Evolutionary conservation across 2,797 vertebrate genomes (phyloP).

Genomic region (Sebastes vulpes): DNA sequence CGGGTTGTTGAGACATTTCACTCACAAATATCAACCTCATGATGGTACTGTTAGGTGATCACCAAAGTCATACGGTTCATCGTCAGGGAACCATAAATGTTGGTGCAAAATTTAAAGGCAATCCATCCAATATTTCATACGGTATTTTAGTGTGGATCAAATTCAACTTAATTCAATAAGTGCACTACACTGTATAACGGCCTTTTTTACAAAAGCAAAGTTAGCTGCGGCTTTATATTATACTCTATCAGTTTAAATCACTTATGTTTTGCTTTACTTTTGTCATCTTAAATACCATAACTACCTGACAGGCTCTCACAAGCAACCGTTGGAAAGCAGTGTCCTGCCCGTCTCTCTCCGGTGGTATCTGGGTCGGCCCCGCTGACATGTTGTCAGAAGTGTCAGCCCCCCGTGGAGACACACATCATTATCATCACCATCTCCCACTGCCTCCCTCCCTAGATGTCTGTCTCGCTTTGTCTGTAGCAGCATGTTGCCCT

Average conservation of each 20-base stretch:
- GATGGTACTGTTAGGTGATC: too few relatives aligned
- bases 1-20: background rate
- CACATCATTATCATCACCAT: conserved; percentile 72
- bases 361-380: conserved; percentile 56
- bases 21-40: background rate
- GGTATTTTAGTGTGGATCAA: background rate
- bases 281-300: background rate
- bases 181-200: background rate
- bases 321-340: conserved; percentile 2
- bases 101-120: background rate
- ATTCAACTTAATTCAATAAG: background rate
- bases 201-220: background rate
- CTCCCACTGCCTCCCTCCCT: conserved; percentile 48
- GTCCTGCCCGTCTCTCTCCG: conserved; percentile 35
- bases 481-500: conserved; percentile 51
- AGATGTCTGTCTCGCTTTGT: conserved; percentile 58
- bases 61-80: background rate
- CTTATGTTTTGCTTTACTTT: background rate
- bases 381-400: conserved; percentile 72
- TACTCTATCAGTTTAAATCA: background rate
- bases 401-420: conserved; percentile 59
- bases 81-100: background rate
- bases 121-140: background rate
- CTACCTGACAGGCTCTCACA: conserved; percentile 25
- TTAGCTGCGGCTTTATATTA: background rate